These are phyloP conservation scores for Manis crassicaudata DNA, from an alignment of 2,797 vertebrate species.

Conservation along the genomic window DNA sequence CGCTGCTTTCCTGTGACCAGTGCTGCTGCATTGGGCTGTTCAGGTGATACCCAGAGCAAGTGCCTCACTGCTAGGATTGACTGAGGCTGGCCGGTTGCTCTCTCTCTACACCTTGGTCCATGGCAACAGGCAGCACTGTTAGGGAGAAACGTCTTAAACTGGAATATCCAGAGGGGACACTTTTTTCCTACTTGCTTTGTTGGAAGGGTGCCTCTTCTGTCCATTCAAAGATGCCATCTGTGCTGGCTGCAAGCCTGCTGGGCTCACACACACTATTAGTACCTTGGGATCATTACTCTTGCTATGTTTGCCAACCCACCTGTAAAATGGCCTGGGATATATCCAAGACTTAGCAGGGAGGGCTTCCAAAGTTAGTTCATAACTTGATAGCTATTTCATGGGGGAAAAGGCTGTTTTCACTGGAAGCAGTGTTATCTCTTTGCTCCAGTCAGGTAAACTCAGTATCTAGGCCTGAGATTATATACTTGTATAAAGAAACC, in stretches of 20 bases:
- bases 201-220: not conserved
- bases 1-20: not conserved
- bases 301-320: not conserved
- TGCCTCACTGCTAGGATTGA: not conserved
- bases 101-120: not conserved
- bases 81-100: not conserved
- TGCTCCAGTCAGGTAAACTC: not conserved
- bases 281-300: not conserved
- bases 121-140: not conserved
- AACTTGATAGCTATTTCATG: not conserved
- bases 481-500: constrained; percentile 55
- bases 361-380: not conserved
- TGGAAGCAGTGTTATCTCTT: not conserved
- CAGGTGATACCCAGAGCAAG: not conserved
- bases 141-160: not conserved
- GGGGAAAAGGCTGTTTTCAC: not conserved
- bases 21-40: not conserved
- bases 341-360: not conserved
- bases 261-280: rapidly evolving
- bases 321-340: not conserved
- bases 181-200: not conserved
- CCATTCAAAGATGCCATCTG: not conserved
- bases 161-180: not conserved
- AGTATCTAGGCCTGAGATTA: not conserved
- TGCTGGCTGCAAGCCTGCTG: not conserved